These are phyloP conservation scores for Polypterus bichir DNA, from an alignment of 2,113 vertebrate species.

Conservation along the genomic window DNA sequence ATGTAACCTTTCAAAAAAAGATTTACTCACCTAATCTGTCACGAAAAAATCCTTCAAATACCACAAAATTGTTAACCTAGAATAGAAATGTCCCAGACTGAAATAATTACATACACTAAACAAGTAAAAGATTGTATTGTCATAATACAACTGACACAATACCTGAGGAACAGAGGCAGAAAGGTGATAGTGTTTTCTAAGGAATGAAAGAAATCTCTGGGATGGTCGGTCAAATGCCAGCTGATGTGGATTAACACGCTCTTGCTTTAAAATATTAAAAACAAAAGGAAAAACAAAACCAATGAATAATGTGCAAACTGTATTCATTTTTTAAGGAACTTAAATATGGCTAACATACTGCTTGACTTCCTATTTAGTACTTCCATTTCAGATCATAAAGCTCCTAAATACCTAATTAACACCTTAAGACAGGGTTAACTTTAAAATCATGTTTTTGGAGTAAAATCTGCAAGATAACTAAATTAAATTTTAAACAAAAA, in stretches of 20 bases:
- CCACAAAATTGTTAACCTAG: slow-evolving; percentile 87
- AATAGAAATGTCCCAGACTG: slow-evolving; percentile 4
- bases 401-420: too few relatives aligned
- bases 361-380: too few relatives aligned
- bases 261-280: slow-evolving; percentile 43
- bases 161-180: slow-evolving; percentile 75
- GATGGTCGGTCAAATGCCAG: slow-evolving; percentile 80
- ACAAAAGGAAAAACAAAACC: too few relatives aligned
- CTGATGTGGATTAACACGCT: slow-evolving; percentile 58
- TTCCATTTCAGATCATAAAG: too few relatives aligned
- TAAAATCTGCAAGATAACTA: too few relatives aligned
- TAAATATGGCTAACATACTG: too few relatives aligned
- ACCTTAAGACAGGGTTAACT: too few relatives aligned
- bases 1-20: too few relatives aligned
- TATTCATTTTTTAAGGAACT: too few relatives aligned
- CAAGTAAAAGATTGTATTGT: neutral
- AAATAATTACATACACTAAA: neutral
- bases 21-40: slow-evolving; percentile 59
- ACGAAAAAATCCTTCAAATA: slow-evolving; percentile 76
- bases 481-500: too few relatives aligned
- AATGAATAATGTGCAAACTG: too few relatives aligned
- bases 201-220: slow-evolving; percentile 67
- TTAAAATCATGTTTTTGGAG: too few relatives aligned
- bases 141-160: neutral
- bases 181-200: slow-evolving; percentile 69